phyloP scores from a whole-genome alignment of 2,888 invertebrate species.

The Sussaba pulchella region DNA sequence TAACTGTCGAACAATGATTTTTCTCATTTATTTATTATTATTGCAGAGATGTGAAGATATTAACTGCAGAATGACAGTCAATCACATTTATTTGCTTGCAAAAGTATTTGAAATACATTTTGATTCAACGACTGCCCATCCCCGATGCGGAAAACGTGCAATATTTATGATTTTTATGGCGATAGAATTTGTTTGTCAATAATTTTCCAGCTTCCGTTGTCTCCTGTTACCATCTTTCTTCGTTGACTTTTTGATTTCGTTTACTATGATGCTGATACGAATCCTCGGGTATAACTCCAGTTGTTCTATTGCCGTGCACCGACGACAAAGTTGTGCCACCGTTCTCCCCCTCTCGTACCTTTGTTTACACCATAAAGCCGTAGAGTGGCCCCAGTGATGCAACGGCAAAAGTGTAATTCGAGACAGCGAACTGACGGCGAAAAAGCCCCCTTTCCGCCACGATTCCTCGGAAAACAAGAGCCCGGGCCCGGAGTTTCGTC shows the following conservation, averaged over 20 bases:
- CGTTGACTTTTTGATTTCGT: conserved; percentile 23
- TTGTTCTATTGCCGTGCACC: background rate
- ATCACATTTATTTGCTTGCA: background rate
- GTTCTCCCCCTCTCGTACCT: conserved; percentile 41
- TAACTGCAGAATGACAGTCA: too few relatives aligned
- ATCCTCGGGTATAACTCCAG: conserved; percentile 3
- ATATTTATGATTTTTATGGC: too few relatives aligned
- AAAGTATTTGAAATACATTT: too few relatives aligned
- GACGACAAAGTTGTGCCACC: conserved; percentile 47
- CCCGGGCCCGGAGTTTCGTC: conserved; percentile 41
- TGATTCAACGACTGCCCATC: too few relatives aligned
- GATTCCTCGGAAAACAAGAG: conserved; percentile 57
- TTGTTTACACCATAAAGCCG: conserved; percentile 52
- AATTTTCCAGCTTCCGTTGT: conserved; percentile 26
- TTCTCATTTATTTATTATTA: too few relatives aligned
- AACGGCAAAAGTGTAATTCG: conserved; percentile 54
- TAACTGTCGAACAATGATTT: too few relatives aligned
- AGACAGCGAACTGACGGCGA: conserved; percentile 62
- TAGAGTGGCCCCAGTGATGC: conserved; percentile 2
- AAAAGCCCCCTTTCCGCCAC: conserved; percentile 55
- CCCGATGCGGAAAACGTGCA: too few relatives aligned
- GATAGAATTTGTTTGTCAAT: conserved; percentile 33
- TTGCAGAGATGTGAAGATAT: too few relatives aligned
- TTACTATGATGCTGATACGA: conserved; percentile 34
- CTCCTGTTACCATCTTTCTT: conserved; percentile 16